phyloP scores from a whole-genome alignment of 2,113 vertebrate species.

The Macrotus californicus region DNA sequence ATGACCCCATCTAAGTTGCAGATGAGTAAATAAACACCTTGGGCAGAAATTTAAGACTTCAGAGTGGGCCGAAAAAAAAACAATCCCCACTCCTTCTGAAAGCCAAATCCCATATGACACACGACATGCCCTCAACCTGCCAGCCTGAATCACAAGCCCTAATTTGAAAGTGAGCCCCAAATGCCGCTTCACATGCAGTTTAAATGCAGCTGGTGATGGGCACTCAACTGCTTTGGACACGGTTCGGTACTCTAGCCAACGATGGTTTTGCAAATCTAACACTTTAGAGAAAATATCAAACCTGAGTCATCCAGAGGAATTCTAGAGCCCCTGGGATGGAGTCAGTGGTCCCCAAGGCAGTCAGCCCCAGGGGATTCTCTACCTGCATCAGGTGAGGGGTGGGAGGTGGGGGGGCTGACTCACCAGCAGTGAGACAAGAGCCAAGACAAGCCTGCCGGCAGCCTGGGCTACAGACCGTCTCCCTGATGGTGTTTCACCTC shows the following conservation, averaged over 20 bases:
- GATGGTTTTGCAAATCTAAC: neutral
- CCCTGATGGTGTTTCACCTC: accelerated
- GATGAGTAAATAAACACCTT: too few relatives aligned
- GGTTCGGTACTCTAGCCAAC: neutral
- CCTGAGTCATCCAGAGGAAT: neutral
- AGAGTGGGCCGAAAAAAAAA: neutral
- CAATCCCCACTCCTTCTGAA: neutral
- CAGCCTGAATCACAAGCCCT: neutral
- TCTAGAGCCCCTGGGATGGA: neutral
- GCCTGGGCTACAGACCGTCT: neutral
- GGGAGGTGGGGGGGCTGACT: too few relatives aligned
- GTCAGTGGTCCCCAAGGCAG: neutral
- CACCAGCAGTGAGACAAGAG: neutral
- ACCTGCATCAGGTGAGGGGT: neutral
- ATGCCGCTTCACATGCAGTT: neutral
- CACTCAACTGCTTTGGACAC: neutral
- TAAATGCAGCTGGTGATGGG: neutral
- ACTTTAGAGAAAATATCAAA: neutral
- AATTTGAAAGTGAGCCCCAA: neutral
- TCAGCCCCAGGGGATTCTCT: neutral
- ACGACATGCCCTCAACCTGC: neutral
- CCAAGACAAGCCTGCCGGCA: neutral
- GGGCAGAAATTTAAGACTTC: too few relatives aligned
- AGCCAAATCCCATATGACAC: slow-evolving; percentile 2
- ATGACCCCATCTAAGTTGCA: neutral